Evolutionary conservation across 2,888 invertebrate species (phyloP).

Genomic region (Bibio marci): DNA sequence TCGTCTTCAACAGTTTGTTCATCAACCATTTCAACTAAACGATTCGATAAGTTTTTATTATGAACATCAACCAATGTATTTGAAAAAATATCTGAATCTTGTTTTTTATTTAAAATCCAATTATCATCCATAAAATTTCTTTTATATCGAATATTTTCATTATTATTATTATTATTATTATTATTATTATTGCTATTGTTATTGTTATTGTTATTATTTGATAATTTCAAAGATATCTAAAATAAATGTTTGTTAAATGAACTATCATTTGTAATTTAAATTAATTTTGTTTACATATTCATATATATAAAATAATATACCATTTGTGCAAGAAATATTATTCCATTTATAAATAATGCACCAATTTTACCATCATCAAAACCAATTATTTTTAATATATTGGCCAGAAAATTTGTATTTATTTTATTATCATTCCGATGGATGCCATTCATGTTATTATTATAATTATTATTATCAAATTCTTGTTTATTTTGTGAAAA

Average conservation of each 20-base stretch:
- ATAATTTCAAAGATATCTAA: too few relatives aligned
- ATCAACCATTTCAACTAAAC: conserved; percentile 40
- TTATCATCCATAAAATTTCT: too few relatives aligned
- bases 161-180: too few relatives aligned
- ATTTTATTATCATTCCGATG: background rate
- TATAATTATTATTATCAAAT: background rate
- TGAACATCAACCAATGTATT: conserved; percentile 34
- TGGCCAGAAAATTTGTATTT: background rate
- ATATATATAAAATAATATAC: conserved; percentile 31
- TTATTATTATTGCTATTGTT: too few relatives aligned
- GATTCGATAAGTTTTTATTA: conserved; percentile 41
- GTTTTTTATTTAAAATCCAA: too few relatives aligned
- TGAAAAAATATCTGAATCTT: too few relatives aligned
- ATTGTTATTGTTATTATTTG: too few relatives aligned
- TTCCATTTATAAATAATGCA: conserved; percentile 65
- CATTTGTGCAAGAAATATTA: conserved; percentile 71
- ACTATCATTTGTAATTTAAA: too few relatives aligned
- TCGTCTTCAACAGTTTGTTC: conserved; percentile 34
- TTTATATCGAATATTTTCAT: too few relatives aligned
- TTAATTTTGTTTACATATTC: conserved; percentile 1
- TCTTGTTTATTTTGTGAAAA: background rate
- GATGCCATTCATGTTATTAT: background rate
- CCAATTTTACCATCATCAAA: conserved; percentile 60
- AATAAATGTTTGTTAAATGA: too few relatives aligned
- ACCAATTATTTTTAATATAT: conserved; percentile 47